Conservation (phyloP, 2,888 invertebrate species). For the Xestia c-nigrum region DNA sequence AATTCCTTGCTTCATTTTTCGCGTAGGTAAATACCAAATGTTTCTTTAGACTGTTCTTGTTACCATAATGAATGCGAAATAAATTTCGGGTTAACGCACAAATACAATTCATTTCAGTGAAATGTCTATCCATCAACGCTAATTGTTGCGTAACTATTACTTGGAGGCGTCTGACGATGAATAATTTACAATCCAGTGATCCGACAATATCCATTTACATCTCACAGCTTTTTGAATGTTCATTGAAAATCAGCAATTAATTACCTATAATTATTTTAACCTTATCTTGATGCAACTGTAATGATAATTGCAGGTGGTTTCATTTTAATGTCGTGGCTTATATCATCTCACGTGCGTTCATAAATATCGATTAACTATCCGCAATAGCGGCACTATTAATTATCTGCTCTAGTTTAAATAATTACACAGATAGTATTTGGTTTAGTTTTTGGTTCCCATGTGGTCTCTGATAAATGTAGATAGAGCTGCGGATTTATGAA, state of each 20-base stretch:
- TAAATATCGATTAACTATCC: slow-evolving; percentile 20
- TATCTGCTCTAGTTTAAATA: slow-evolving; percentile 12
- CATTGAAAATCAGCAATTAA: slow-evolving; percentile 38
- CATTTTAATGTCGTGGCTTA: neutral
- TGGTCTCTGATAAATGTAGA: slow-evolving; percentile 10
- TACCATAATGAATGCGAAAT: slow-evolving; percentile 56
- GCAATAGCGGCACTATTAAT: slow-evolving; percentile 6
- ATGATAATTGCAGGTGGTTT: neutral
- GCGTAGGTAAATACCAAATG: slow-evolving; percentile 29
- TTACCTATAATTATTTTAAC: slow-evolving; percentile 1
- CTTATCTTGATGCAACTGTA: neutral
- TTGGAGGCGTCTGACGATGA: slow-evolving; percentile 64
- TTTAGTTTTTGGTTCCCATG: neutral
- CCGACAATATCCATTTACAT: slow-evolving; percentile 57
- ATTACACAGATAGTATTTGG: neutral
- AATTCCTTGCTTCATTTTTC: slow-evolving; percentile 12
- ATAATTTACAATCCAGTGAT: slow-evolving; percentile 57
- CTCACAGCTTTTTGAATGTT: slow-evolving; percentile 33
- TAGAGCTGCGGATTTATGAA: neutral
- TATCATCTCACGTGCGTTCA: neutral
- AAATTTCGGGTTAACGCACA: slow-evolving; percentile 55
- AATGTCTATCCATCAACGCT: slow-evolving; percentile 74
- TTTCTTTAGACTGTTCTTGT: slow-evolving; percentile 41
- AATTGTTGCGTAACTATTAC: slow-evolving; percentile 69
- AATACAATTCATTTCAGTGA: slow-evolving; percentile 68